These are phyloP conservation scores for Brachyhypopomus occidentalis DNA, from an alignment of 2,113 vertebrate genomes.

Conservation along the genomic window DNA sequence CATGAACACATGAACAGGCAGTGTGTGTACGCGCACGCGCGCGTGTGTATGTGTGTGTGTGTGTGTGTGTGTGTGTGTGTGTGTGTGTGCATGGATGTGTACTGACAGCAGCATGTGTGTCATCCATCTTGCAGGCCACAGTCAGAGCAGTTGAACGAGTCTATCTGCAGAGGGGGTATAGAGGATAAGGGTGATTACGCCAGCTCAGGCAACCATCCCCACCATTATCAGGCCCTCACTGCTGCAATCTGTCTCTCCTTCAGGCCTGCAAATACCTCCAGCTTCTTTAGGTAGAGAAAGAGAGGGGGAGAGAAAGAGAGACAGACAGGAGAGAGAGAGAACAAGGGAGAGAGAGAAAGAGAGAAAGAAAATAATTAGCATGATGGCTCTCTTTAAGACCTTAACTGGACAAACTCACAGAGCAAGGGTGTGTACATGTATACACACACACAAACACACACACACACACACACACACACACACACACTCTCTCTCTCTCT, in stretches of 20 bases:
- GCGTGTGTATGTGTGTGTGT: conserved; percentile 1
- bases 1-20: background rate
- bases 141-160: conserved; percentile 59
- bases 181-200: conserved; percentile 64
- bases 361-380: conserved; percentile 30
- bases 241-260: conserved; percentile 64
- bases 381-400: conserved; percentile 41
- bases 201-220: conserved; percentile 71
- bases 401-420: conserved; percentile 44
- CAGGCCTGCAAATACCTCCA: conserved; percentile 56
- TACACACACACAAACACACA: conserved; percentile 24
- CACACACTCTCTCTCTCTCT: conserved; percentile 11
- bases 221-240: conserved; percentile 69
- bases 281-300: conserved; percentile 27
- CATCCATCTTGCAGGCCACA: conserved; percentile 55
- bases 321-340: conserved; percentile 9
- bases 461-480: conserved; percentile 47
- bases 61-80: conserved; percentile 32
- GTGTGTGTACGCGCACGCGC: background rate
- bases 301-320: conserved; percentile 3
- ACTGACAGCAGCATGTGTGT: conserved; percentile 58
- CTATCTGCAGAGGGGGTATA: conserved; percentile 59
- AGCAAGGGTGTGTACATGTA: conserved; percentile 35
- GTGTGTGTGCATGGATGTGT: conserved; percentile 43
- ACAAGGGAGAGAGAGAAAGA: background rate